Conservation (phyloP, 1,140 invertebrate species). For the Eriosoma lanigerum region DNA sequence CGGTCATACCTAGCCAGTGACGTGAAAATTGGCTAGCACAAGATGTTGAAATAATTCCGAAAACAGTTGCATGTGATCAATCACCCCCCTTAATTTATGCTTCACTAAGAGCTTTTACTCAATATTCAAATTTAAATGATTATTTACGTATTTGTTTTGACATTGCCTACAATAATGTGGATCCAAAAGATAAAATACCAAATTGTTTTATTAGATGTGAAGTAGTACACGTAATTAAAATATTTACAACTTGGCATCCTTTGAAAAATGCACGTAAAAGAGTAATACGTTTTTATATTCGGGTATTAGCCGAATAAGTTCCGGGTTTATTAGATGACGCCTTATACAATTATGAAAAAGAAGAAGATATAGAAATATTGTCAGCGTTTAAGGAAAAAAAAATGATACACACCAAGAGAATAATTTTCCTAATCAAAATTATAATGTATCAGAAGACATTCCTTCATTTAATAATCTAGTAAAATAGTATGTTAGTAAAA, state of each 20-base stretch:
- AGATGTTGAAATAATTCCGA: conserved; percentile 53
- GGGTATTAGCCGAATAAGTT: conserved; percentile 3
- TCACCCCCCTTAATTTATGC: conserved; percentile 48
- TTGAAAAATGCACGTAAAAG: not conserved
- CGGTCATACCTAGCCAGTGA: no score
- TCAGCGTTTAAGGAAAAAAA: no score
- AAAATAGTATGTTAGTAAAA: no score
- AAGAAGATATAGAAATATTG: no score
- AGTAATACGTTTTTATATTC: not conserved
- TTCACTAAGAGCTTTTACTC: conserved; percentile 21
- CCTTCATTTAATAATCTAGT: not conserved
- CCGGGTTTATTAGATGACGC: not conserved
- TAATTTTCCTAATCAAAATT: not conserved
- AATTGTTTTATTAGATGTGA: conserved; percentile 9
- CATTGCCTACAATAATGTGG: conserved; percentile 51
- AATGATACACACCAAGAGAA: no score
- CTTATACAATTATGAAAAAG: not conserved
- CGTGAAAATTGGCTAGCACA: conserved; percentile 52
- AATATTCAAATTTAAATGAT: conserved; percentile 37
- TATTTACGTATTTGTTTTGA: conserved; percentile 27
- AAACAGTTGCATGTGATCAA: conserved; percentile 53
- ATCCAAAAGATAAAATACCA: conserved; percentile 2
- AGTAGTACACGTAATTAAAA: not conserved
- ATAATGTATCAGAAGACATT: not conserved
- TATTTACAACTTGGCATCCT: not conserved